These are phyloP conservation scores for Microcebus jonahi DNA, from an alignment of 2,113 vertebrate species.

Conservation along the genomic window DNA sequence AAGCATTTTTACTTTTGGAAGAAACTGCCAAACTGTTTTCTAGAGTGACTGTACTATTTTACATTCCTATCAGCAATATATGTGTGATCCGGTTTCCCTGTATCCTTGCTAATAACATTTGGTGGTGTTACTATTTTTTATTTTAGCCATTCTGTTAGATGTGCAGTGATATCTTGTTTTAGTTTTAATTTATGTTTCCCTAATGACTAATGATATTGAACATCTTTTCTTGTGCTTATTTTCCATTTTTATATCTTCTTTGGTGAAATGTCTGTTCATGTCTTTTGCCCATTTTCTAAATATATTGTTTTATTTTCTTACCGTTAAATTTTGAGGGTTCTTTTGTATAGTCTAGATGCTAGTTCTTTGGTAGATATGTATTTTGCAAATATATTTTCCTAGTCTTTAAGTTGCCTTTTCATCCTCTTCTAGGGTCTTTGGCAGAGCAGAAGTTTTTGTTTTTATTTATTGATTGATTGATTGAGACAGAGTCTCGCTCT, in stretches of 20 bases:
- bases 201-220: not conserved
- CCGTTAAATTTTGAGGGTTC: not conserved
- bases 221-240: not conserved
- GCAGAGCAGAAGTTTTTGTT: not conserved
- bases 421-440: not conserved
- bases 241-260: not conserved
- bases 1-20: constrained; percentile 45
- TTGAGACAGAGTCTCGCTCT: too few relatives aligned
- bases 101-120: not conserved
- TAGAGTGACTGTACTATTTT: not conserved
- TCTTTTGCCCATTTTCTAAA: constrained; percentile 34
- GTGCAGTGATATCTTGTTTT: not conserved
- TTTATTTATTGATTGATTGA: not conserved
- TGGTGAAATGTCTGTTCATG: constrained; percentile 3
- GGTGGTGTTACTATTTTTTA: not conserved
- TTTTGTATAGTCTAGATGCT: constrained; percentile 28
- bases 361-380: not conserved
- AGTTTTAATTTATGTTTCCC: constrained; percentile 7
- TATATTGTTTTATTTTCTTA: constrained; percentile 9
- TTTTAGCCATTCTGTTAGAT: constrained; percentile 13
- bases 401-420: constrained; percentile 38
- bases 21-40: not conserved
- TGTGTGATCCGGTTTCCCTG: not conserved
- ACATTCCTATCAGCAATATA: not conserved
- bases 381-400: constrained; percentile 11